Conservation (phyloP, 1,140 invertebrate species). For the Melitaea cinxia region DNA sequence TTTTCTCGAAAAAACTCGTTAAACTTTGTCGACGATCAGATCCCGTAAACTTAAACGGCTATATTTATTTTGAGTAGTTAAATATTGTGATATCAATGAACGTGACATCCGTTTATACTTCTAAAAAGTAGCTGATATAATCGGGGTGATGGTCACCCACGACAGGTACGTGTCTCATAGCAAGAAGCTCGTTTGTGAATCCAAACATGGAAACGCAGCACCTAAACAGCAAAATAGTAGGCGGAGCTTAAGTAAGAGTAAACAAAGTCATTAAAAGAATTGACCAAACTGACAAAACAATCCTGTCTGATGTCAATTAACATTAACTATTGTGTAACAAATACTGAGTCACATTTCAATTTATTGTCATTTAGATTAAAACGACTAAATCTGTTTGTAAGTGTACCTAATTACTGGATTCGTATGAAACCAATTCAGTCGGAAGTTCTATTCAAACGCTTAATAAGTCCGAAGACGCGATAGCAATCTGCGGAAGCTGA, state of each 20-base stretch:
- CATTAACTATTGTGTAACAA: not conserved
- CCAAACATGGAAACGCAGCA: conserved; percentile 38
- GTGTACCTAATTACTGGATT: not conserved
- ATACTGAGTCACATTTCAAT: not conserved
- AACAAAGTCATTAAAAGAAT: conserved; percentile 5
- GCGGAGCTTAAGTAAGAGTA: conserved; percentile 18
- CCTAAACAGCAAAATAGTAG: conserved; percentile 32
- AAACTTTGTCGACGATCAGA: conserved; percentile 25
- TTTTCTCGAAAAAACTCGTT: conserved; percentile 18
- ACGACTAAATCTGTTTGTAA: not conserved
- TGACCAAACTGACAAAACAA: not conserved
- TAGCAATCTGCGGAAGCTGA: conserved; percentile 63
- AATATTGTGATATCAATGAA: conserved; percentile 31
- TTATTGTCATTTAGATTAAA: not conserved
- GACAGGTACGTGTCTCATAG: conserved; percentile 53
- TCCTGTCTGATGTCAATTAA: not conserved
- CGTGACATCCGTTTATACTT: conserved; percentile 52
- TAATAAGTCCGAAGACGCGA: conserved; percentile 42
- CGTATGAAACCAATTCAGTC: conserved; percentile 9
- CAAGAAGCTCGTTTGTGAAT: conserved; percentile 38
- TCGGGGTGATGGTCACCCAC: conserved; percentile 62
- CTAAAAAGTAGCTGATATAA: conserved; percentile 48
- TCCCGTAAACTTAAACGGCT: conserved; percentile 20
- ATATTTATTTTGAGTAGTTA: conserved; percentile 7
- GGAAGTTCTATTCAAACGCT: conserved; percentile 25